phyloP scores from a whole-genome alignment of 2,113 vertebrate genomes.

The Caretta caretta region DNA sequence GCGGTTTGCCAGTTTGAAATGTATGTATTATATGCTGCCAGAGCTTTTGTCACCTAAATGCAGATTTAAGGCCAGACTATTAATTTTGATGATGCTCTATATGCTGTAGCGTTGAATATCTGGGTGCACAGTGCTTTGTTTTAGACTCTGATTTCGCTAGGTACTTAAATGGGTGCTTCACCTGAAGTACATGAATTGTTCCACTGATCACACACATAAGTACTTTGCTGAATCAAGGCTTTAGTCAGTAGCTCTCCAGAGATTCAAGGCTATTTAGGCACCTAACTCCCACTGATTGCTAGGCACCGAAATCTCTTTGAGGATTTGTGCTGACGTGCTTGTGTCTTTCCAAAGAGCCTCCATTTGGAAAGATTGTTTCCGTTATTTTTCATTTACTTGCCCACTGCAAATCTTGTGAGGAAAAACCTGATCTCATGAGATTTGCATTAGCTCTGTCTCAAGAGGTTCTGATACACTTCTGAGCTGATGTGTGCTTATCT shows the following conservation, averaged over 20 bases:
- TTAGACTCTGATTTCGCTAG: not conserved
- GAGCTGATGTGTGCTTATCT: not conserved
- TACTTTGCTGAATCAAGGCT: not conserved
- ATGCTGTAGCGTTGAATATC: fast-evolving
- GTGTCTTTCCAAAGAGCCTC: not conserved
- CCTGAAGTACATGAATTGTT: not conserved
- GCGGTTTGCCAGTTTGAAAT: not conserved
- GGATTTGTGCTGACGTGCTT: not conserved
- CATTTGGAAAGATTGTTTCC: not conserved
- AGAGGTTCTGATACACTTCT: not conserved
- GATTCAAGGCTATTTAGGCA: not conserved
- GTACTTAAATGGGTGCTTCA: not conserved
- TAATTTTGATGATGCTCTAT: not conserved
- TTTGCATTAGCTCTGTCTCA: not conserved
- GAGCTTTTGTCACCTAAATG: not conserved
- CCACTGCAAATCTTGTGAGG: not conserved
- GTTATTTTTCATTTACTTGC: not conserved
- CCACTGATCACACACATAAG: not conserved
- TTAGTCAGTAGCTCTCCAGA: not conserved
- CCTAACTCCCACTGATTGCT: too few species aligned
- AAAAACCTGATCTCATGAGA: not conserved
- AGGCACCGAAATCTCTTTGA: too few species aligned
- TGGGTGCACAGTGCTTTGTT: fast-evolving
- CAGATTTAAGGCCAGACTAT: fast-evolving
- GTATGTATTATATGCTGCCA: not conserved